These are phyloP conservation scores for Apostichopus californicus DNA, from an alignment of 35 echinoderm and acorn worm genomes.

Conservation along the genomic window DNA sequence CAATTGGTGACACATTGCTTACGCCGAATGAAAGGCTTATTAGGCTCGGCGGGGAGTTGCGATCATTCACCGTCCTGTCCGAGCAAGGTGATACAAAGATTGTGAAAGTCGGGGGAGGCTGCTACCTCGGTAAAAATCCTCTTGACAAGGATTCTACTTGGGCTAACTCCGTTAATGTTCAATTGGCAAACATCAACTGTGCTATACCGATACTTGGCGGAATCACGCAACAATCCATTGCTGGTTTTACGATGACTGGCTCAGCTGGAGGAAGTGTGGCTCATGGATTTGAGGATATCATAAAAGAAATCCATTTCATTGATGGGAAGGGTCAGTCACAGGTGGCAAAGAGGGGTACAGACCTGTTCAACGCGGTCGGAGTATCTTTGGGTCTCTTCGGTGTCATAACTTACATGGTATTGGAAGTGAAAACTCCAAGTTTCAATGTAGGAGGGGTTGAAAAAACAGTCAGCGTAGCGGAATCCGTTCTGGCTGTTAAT, in stretches of 20 bases:
- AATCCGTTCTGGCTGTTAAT: background rate
- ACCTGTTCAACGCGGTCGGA: slow-evolving; percentile 49
- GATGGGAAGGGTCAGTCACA: background rate
- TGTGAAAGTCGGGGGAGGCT: slow-evolving; percentile 34
- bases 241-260: slow-evolving; percentile 28
- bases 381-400: slow-evolving; percentile 50
- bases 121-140: slow-evolving; percentile 44
- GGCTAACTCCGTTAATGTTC: slow-evolving; percentile 40
- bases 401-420: slow-evolving; percentile 23
- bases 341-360: slow-evolving; percentile 4
- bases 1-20: background rate
- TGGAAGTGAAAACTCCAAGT: background rate
- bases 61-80: slow-evolving; percentile 14
- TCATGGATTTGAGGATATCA: slow-evolving; percentile 30
- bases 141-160: slow-evolving; percentile 34
- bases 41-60: background rate
- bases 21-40: background rate
- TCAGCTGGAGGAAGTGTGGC: slow-evolving; percentile 24
- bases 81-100: background rate
- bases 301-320: slow-evolving; percentile 48
- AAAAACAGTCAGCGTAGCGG: background rate
- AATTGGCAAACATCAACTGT: background rate
- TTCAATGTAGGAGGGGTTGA: slow-evolving; percentile 30
- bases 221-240: slow-evolving; percentile 34
- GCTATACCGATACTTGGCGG: slow-evolving; percentile 46